Evolutionary conservation across 2,113 vertebrate species (phyloP), one percentile per base, ranked within the genome.

Genomic region (Cnemophilus loriae): DNA sequence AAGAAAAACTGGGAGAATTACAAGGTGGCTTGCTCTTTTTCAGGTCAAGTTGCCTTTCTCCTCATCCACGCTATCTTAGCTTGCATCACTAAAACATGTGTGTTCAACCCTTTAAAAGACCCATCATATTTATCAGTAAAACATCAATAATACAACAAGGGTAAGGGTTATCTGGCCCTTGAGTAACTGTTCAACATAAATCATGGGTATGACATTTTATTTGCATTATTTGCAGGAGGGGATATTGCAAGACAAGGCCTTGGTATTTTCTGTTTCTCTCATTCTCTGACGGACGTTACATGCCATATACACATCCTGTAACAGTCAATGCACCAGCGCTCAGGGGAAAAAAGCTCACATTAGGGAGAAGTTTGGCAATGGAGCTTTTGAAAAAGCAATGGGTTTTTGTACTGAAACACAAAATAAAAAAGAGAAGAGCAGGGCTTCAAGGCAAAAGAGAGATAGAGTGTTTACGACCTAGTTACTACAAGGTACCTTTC

Each of bases 371-470:
- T 69, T 91, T 92, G 26, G 60, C 41, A 84, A 76, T 37, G 55
- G 41, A 60, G 67, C 32, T 80, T 94, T 84, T 92, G 68, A 91
- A 94, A 95, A 46, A 70, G 52, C 35, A 86, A 64, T 81, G n/a
- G 15, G 30, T 46, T 84, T 94, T 88, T 71, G 22, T 74, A 59
- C n/a, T 74, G 76, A 81, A 92, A 89, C 42, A 84, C 64, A 49
- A 60, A 84, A 86, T 16, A 71, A 56, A 68, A 75, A 64, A 89
- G 18, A 65, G 55, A 85, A 65, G 75, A 95, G 28, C 61, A 84
- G 28, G 49, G 83, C 93, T 95, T 84, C 46, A 53, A 93, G 95
- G 96, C 93, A 94, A 92, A 95, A 89, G 73, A 94, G 60, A 84
- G 46, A 37, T 30, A 59, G 49, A 70, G 39, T 90, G 74, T 81